Percentiles rank a stretch among this genome's conserved stretches.
Conservation (phyloP, 2,113 vertebrate genomes). For the Rousettus leschenaultii region DNA sequence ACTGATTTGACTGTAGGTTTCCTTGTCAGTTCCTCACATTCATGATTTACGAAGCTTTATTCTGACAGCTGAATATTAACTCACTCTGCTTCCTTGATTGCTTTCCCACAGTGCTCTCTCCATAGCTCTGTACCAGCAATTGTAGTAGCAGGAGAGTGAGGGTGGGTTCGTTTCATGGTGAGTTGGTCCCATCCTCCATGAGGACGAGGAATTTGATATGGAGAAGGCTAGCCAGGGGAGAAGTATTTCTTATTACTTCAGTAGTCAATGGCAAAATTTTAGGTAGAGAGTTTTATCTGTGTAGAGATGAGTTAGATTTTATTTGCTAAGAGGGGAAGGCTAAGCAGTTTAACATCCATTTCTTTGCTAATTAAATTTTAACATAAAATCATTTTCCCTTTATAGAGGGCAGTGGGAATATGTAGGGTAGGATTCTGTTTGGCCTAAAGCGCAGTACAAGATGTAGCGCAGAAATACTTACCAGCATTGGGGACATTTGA, state of each 20-base stretch:
- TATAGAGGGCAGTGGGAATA: background rate
- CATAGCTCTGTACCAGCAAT: background rate
- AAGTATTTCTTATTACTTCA: constrained; percentile 9
- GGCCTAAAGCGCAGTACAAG: constrained; percentile 20
- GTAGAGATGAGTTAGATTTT: background rate
- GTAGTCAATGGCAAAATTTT: constrained; percentile 1
- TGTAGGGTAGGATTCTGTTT: background rate
- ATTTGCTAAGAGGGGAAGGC: background rate
- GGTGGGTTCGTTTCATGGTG: background rate
- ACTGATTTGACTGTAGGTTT: constrained; percentile 53
- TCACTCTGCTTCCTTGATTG: constrained; percentile 51
- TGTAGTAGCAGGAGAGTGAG: background rate
- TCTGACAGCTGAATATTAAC: constrained; percentile 65
- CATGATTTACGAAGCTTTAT: constrained; percentile 50
- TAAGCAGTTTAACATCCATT: constrained; percentile 26
- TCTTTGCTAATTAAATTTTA: constrained; percentile 38
- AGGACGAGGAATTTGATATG: constrained; percentile 23
- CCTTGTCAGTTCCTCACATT: constrained; percentile 62
- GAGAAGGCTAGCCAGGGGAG: background rate
- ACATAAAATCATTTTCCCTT: background rate
- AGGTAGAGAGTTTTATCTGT: background rate
- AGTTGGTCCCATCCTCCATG: background rate
- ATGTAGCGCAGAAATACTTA: constrained; percentile 34
- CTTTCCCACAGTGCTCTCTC: constrained; percentile 53
- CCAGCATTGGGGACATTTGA: background rate